These are phyloP conservation scores for Beris chalybata DNA, from an alignment of 2,888 invertebrate genomes.

Conservation along the genomic window DNA sequence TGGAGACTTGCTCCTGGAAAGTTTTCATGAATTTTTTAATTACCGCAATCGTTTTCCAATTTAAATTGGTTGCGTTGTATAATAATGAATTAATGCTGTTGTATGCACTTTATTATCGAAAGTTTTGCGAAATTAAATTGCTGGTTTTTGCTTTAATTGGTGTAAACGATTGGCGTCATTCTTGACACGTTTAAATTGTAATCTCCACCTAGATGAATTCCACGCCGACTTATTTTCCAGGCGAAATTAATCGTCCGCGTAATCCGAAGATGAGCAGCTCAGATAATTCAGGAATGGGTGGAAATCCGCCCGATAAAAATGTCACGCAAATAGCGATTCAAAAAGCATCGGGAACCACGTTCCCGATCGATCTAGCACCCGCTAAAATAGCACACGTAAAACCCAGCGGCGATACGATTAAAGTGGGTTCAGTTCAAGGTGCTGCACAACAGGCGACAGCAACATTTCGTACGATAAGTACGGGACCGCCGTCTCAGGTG, in stretches of 20 bases:
- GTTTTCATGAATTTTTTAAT: not conserved
- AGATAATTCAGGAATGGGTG: conserved; percentile 40
- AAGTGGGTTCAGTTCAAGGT: conserved; percentile 31
- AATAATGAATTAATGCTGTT: no score
- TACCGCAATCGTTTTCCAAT: no score
- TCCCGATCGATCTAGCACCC: conserved; percentile 58
- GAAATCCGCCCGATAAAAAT: conserved; percentile 34
- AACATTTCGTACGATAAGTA: conserved; percentile 47
- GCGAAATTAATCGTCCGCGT: not conserved
- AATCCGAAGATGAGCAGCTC: conserved; percentile 40
- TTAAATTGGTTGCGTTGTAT: no score
- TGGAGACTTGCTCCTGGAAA: not conserved
- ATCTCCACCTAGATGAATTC: not conserved
- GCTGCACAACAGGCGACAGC: conserved; percentile 43
- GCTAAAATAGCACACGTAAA: conserved; percentile 59
- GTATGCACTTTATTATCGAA: no score
- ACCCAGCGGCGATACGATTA: conserved; percentile 50
- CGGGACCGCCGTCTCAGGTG: conserved; percentile 53
- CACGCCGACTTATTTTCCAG: not conserved
- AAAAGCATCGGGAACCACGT: conserved; percentile 35
- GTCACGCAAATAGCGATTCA: conserved; percentile 33
- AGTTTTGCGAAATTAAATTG: no score
- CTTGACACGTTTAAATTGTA: no score
- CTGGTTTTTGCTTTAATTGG: no score
- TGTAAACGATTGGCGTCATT: no score